A percentile compares a stretch with the other conserved stretches of the same genome.
phyloP scores from a whole-genome alignment of 2,113 vertebrate species.

The Aspidoscelis tigris region DNA sequence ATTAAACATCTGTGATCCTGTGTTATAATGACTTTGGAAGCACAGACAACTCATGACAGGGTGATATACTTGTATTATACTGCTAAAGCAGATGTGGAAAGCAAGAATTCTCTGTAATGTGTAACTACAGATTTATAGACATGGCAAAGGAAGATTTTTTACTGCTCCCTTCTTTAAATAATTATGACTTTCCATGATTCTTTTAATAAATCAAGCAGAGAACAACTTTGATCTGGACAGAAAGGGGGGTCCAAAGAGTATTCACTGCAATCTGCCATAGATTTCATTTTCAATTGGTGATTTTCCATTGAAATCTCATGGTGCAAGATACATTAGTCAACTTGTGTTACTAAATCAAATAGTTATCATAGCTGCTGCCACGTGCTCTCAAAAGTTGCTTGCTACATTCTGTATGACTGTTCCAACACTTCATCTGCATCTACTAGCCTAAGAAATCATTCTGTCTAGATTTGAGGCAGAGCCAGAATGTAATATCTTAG shows the following conservation, averaged over 20 bases:
- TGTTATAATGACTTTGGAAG: slow-evolving; percentile 59
- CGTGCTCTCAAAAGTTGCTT: slow-evolving; percentile 47
- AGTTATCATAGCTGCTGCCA: slow-evolving; percentile 45
- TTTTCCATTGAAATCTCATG: slow-evolving; percentile 44
- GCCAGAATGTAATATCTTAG: background rate
- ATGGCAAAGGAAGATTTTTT: slow-evolving; percentile 74
- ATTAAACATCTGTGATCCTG: slow-evolving; percentile 67
- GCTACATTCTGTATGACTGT: slow-evolving; percentile 42
- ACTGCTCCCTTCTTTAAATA: slow-evolving; percentile 79
- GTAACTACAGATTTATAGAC: slow-evolving; percentile 80
- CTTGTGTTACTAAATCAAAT: slow-evolving; percentile 52
- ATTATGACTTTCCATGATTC: slow-evolving; percentile 80
- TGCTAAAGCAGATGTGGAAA: slow-evolving; percentile 60
- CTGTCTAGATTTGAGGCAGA: background rate
- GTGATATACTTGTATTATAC: slow-evolving; percentile 71
- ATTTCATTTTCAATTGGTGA: slow-evolving; percentile 48
- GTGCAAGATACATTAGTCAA: slow-evolving; percentile 64
- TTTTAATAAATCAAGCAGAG: slow-evolving; percentile 80
- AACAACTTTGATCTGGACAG: slow-evolving; percentile 75
- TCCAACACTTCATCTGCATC: slow-evolving; percentile 1
- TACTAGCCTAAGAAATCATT: background rate
- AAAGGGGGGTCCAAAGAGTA: slow-evolving; percentile 66
- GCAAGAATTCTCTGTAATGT: slow-evolving; percentile 73
- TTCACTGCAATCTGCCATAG: slow-evolving; percentile 59
- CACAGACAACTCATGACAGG: slow-evolving; percentile 66